Conservation (phyloP, 2,888 invertebrate species). For the Dynastes maya region DNA sequence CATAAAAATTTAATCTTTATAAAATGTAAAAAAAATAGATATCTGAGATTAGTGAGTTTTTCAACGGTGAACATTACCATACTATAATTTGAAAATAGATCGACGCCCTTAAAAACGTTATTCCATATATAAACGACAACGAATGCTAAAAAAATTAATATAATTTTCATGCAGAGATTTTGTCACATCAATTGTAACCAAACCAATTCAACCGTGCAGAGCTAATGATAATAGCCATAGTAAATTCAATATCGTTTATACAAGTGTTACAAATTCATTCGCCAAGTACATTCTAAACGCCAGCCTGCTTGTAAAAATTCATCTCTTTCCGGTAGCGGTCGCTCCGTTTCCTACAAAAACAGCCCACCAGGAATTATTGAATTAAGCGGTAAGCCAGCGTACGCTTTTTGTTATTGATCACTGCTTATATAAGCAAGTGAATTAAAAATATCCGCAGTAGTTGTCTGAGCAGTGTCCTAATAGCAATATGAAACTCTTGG, state of each 20-base stretch:
- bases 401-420: conserved; percentile 21
- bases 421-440: conserved; percentile 33
- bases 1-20: no score
- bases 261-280: conserved; percentile 4
- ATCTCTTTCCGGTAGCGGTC: conserved; percentile 34
- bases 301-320: conserved; percentile 24
- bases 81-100: no score
- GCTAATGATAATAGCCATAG: conserved; percentile 10
- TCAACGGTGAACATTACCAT: no score
- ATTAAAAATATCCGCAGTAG: conserved; percentile 42
- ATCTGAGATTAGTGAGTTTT: no score
- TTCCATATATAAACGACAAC: no score
- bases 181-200: not conserved
- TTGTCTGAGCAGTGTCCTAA: conserved; percentile 12
- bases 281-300: conserved; percentile 21
- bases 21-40: no score
- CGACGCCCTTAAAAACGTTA: no score
- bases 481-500: conserved; percentile 31
- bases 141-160: not conserved
- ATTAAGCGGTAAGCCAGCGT: conserved; percentile 16
- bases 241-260: conserved; percentile 33
- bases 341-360: conserved; percentile 38
- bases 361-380: not conserved
- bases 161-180: not conserved
- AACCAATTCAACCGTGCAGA: conserved; percentile 13